phyloP scores from a whole-genome alignment of 2,797 vertebrate genomes.

The Salarias fasciatus region DNA sequence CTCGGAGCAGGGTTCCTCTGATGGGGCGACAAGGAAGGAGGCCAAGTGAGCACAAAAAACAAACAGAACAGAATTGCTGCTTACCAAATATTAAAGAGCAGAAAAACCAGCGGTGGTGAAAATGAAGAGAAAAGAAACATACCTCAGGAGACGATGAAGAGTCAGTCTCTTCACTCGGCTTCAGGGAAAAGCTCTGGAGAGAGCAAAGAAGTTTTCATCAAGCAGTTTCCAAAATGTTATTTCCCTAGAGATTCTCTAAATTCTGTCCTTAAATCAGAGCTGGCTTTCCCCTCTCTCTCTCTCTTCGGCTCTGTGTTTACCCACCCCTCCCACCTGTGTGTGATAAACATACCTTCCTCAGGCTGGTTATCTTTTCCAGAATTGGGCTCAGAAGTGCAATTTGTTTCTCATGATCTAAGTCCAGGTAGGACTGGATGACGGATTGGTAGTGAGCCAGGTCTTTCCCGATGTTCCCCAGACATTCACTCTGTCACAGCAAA shows the following conservation, averaged over 20 bases:
- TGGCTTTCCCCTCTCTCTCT: neutral
- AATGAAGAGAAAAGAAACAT: slow-evolving; percentile 31
- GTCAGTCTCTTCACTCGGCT: neutral
- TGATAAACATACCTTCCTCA: slow-evolving; percentile 56
- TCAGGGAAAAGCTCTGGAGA: slow-evolving; percentile 59
- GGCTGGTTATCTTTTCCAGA: slow-evolving; percentile 37
- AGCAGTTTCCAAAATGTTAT: slow-evolving; percentile 38
- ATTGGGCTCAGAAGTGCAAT: slow-evolving; percentile 27
- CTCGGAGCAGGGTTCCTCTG: neutral
- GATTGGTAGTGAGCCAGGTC: slow-evolving; percentile 82
- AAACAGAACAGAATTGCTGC: too few relatives aligned
- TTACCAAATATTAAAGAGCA: too few relatives aligned
- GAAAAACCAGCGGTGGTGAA: too few relatives aligned
- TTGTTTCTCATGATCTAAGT: neutral
- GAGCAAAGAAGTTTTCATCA: slow-evolving; percentile 57
- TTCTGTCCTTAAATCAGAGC: slow-evolving; percentile 7
- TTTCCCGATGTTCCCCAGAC: slow-evolving; percentile 83
- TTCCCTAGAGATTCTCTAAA: slow-evolving; percentile 53
- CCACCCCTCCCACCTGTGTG: neutral
- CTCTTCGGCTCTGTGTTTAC: neutral
- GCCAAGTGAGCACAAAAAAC: neutral
- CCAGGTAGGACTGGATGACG: slow-evolving; percentile 62
- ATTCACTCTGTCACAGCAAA: slow-evolving; percentile 78
- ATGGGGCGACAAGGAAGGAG: neutral
- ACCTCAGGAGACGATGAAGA: slow-evolving; percentile 51